Conservation (phyloP, 1,140 invertebrate genomes). For the Drosophila repleta region DNA sequence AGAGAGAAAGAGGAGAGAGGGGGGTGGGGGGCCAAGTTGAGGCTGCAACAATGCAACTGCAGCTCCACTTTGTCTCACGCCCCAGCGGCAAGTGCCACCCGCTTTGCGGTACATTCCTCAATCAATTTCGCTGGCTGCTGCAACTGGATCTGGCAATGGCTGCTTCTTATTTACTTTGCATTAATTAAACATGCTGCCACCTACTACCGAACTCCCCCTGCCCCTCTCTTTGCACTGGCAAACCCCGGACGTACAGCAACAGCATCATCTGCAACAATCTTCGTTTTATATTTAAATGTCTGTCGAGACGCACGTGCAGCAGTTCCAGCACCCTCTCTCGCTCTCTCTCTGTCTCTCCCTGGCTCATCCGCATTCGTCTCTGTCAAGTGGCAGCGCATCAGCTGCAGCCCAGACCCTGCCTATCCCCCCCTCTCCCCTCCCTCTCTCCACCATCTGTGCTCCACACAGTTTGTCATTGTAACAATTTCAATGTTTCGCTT, state of each 20-base stretch:
- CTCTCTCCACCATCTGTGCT: background rate
- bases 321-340: background rate
- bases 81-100: constrained; percentile 36
- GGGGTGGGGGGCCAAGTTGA: too few species aligned
- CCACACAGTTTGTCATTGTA: constrained; percentile 76
- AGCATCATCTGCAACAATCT: constrained; percentile 74
- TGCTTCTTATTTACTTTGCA: constrained; percentile 80
- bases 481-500: constrained; percentile 81
- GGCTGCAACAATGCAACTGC: constrained; percentile 37
- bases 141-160: constrained; percentile 22
- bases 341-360: background rate
- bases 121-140: constrained; percentile 69
- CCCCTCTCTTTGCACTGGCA: constrained; percentile 31
- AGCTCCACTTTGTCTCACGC: background rate
- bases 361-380: constrained; percentile 67
- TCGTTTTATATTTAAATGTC: constrained; percentile 79
- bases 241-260: constrained; percentile 20
- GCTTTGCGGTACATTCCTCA: constrained; percentile 71
- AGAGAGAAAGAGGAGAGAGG: too few species aligned
- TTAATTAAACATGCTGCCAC: constrained; percentile 80
- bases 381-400: constrained; percentile 77
- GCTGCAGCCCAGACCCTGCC: constrained; percentile 23
- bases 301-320: constrained; percentile 75
- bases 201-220: constrained; percentile 35
- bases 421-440: background rate